Conservation (phyloP, 1,140 invertebrate species). For the Drosophila lowei region DNA sequence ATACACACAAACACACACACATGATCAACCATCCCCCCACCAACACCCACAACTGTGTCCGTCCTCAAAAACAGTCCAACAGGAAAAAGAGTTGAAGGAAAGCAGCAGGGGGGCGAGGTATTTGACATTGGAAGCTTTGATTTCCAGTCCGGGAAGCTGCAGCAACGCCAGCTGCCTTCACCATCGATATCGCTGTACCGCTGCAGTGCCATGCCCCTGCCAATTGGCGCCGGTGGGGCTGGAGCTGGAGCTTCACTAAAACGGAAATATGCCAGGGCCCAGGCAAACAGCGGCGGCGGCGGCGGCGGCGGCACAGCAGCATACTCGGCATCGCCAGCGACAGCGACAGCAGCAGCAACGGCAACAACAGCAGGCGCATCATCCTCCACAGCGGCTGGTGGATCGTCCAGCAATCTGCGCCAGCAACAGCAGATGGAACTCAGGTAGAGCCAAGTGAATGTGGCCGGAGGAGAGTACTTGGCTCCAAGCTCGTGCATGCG, state of each 20-base stretch:
- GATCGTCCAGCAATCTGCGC: constrained; percentile 32
- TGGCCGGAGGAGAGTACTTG: constrained; percentile 37
- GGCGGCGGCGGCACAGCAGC: constrained; percentile 13
- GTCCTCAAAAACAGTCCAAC: constrained; percentile 61
- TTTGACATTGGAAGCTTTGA: constrained; percentile 93
- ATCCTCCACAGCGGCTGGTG: constrained; percentile 17
- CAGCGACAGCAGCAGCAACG: constrained; percentile 4
- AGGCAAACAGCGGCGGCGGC: constrained; percentile 24
- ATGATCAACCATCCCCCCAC: constrained; percentile 36
- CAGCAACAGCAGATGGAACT: constrained; percentile 79
- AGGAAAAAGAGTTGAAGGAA: constrained; percentile 92
- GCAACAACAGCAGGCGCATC: constrained; percentile 24
- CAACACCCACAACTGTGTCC: constrained; percentile 45
- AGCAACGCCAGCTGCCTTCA: constrained; percentile 82
- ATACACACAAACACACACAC: constrained; percentile 42
- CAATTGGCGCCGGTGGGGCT: constrained; percentile 23
- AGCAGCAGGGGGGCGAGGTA: constrained; percentile 89
- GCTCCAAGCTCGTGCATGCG: constrained; percentile 48
- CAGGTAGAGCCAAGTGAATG: constrained; percentile 77
- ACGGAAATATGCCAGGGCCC: constrained; percentile 68
- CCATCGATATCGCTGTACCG: constrained; percentile 77
- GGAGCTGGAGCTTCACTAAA: constrained; percentile 60
- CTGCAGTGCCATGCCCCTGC: constrained; percentile 62
- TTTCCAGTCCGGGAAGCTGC: constrained; percentile 90
- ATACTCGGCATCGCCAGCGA: constrained; percentile 37